Evolutionary conservation across 2,797 vertebrate species (phyloP).

Genomic region (Cynopterus sphinx): DNA sequence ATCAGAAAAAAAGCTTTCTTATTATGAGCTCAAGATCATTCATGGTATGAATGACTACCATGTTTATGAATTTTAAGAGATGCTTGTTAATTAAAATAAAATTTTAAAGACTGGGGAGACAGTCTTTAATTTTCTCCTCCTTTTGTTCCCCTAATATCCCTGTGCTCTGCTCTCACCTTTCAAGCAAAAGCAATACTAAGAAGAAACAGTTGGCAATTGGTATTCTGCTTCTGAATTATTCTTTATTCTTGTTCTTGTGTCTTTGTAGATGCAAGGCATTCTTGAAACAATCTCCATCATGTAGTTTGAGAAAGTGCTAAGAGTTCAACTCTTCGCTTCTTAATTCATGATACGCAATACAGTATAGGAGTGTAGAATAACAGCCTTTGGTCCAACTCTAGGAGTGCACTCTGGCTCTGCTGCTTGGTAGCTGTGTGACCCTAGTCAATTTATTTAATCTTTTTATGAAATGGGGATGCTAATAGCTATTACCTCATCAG

Average conservation of each 20-base stretch:
- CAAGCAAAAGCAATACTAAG: background rate
- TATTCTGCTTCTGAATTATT: conserved; percentile 12
- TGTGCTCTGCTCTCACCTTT: background rate
- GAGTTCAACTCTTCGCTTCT: background rate
- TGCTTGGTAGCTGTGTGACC: background rate
- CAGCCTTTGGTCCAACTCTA: background rate
- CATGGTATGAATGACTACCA: background rate
- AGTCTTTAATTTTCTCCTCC: background rate
- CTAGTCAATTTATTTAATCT: background rate
- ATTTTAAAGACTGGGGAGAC: background rate
- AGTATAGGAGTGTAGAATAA: background rate
- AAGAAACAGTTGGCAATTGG: background rate
- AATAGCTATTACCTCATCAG: background rate
- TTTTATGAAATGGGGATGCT: background rate
- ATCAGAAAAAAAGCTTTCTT: background rate
- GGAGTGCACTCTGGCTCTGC: background rate
- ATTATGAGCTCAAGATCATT: background rate
- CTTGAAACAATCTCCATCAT: background rate
- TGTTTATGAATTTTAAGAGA: background rate
- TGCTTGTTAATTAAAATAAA: background rate
- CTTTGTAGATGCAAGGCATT: background rate
- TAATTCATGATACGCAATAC: background rate
- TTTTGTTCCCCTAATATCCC: background rate
- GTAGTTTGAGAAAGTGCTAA: background rate
- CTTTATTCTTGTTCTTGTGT: background rate